Conservation (phyloP, 2,797 vertebrate genomes). For the Sebastes trivittatus region DNA sequence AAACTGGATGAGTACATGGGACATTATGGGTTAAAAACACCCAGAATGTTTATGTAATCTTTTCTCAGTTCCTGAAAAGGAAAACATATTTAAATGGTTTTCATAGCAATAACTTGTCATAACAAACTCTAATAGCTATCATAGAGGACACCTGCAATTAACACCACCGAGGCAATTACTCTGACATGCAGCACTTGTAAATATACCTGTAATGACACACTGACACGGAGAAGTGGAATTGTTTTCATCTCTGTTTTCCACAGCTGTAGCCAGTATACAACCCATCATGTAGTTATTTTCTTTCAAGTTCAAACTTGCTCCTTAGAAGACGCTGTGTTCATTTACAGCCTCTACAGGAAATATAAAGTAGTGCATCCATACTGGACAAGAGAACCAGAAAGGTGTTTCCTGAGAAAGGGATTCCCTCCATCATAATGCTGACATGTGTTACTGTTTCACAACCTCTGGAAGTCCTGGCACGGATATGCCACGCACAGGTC, state of each 20-base stretch:
- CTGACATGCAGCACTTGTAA: constrained; percentile 35
- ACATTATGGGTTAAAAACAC: background rate
- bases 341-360: constrained; percentile 31
- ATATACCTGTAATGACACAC: constrained; percentile 38
- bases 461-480: constrained; percentile 19
- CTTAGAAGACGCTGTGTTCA: background rate
- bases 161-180: constrained; percentile 6
- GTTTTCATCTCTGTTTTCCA: constrained; percentile 11
- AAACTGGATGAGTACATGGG: background rate
- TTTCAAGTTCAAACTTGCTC: constrained; percentile 17
- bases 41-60: background rate
- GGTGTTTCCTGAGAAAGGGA: constrained; percentile 35
- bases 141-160: constrained; percentile 15
- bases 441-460: constrained; percentile 36
- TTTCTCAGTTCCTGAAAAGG: background rate
- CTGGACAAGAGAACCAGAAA: background rate
- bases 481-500: constrained; percentile 17
- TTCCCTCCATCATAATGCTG: constrained; percentile 29
- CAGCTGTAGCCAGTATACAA: background rate
- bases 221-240: background rate
- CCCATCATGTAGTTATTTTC: background rate
- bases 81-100: background rate
- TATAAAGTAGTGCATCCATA: constrained; percentile 8
- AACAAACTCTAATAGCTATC: constrained; percentile 13
- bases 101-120: constrained; percentile 11